These are phyloP conservation scores for Adrianichthys oophorus DNA, from an alignment of 2,797 vertebrate genomes.

Conservation along the genomic window DNA sequence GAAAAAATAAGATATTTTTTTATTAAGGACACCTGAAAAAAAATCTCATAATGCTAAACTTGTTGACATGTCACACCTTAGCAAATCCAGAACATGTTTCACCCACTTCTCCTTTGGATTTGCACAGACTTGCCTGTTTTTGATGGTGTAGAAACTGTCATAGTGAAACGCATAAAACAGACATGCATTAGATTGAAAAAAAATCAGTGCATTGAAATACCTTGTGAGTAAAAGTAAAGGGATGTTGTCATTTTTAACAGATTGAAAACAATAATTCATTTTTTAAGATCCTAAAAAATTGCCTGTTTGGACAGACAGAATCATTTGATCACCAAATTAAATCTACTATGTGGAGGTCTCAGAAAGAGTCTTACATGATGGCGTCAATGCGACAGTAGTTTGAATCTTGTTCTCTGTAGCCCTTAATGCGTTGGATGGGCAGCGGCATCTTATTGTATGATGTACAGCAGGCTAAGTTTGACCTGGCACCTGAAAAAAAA, in stretches of 20 bases:
- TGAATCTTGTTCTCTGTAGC: constrained; percentile 61
- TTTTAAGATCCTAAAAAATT: too few relatives aligned
- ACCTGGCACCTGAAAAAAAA: constrained; percentile 30
- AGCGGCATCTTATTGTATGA: constrained; percentile 54
- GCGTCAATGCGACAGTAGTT: constrained; percentile 65
- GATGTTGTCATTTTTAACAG: too few relatives aligned
- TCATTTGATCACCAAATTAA: too few relatives aligned
- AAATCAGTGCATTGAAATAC: too few relatives aligned
- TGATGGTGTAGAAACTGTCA: constrained; percentile 67
- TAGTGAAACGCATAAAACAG: constrained; percentile 1
- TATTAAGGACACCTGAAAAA: not conserved
- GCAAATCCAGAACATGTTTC: constrained; percentile 38
- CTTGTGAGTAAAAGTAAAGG: too few relatives aligned
- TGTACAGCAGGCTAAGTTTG: constrained; percentile 61
- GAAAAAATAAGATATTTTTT: not conserved
- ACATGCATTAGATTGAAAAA: not conserved
- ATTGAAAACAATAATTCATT: too few relatives aligned
- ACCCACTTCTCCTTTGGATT: constrained; percentile 65
- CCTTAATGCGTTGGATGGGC: constrained; percentile 45
- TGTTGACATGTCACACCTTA: constrained; percentile 62
- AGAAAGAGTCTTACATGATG: constrained; percentile 72
- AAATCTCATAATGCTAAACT: not conserved
- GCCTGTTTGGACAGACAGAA: too few relatives aligned
- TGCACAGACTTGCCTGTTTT: constrained; percentile 54
- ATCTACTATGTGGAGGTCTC: not conserved